A percentile compares a stretch with the other conserved stretches of the same genome.
Conservation (phyloP, 1,140 invertebrate genomes). For the Aphidius gifuensis region DNA sequence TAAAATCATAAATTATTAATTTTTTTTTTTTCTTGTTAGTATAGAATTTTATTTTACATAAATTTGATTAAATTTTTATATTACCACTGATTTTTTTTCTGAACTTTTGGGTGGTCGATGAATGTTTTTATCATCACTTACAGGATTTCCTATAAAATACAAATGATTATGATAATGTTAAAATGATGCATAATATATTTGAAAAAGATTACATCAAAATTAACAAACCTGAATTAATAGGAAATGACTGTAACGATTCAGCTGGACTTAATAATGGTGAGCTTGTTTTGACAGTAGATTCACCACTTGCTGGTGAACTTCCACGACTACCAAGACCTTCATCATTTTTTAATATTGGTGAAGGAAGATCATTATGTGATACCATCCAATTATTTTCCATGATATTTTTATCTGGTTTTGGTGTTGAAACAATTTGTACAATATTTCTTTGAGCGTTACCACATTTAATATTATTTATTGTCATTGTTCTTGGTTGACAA, state of each 20-base stretch:
- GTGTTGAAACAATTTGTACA: constrained; percentile 34
- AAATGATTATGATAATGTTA: not conserved
- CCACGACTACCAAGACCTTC: constrained; percentile 24
- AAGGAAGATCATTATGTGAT: constrained; percentile 38
- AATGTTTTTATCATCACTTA: not conserved
- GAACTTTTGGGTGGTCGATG: not conserved
- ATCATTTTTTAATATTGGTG: constrained; percentile 43
- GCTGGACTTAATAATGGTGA: constrained; percentile 40
- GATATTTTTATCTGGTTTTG: constrained; percentile 20
- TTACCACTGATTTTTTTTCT: constrained; percentile 1
- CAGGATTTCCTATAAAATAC: not conserved
- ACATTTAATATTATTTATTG: constrained; percentile 39
- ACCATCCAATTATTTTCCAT: constrained; percentile 40
- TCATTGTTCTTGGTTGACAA: constrained; percentile 40
- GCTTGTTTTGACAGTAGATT: constrained; percentile 38
- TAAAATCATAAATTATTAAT: not conserved
- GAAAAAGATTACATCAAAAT: not conserved
- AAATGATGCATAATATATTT: not conserved
- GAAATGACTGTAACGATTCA: constrained; percentile 36
- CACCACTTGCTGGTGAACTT: constrained; percentile 26
- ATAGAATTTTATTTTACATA: not conserved
- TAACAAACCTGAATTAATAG: constrained; percentile 16
- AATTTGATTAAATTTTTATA: not conserved
- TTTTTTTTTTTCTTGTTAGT: not conserved
- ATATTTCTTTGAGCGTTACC: constrained; percentile 39